Base-by-base conservation (phyloP, 2,888 invertebrate species). In the Mesorhabditis belari region DNA sequence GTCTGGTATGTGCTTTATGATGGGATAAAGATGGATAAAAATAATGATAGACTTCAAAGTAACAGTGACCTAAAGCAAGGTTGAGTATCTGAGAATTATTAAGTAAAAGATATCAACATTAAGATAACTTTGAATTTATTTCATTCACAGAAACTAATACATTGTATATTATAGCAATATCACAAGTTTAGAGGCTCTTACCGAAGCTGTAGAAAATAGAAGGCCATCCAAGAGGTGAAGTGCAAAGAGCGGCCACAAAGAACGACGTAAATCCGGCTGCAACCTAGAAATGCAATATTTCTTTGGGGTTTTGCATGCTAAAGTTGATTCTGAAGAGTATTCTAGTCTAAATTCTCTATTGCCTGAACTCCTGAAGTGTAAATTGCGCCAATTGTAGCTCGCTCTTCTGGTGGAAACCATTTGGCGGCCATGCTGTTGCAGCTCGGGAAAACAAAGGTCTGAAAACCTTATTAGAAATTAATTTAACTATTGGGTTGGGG, bases 301-400 rank as follows among this genome's bases (percentile, higher is more conserved):
- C n/a, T n/a, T n/a, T n/a, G n/a, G n/a, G n/a, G n/a, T n/a, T n/a
- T n/a, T n/a, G n/a, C n/a, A n/a, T n/a, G n/a, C n/a, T n/a, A n/a
- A n/a, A n/a, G n/a, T n/a, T n/a, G n/a, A n/a, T n/a, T n/a, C n/a
- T n/a, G n/a, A n/a, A n/a, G n/a, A n/a, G n/a, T n/a, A n/a, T n/a
- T n/a, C n/a, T n/a, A n/a, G 0, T 62, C 59, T 62, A 59, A 49
- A 9, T 35, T 35, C n/a, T 35, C n/a, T 9, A 9, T 56, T 12
- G 75, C 19, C 52, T 76, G 76, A 58, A 73, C 76, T 49, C 75
- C 76, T 4, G 71, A 57, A 2, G 76, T 76, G 65, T 70, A 76
- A 1, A 76, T 44, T 2, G 75, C 63, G 12, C 71, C 71, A 1
- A 73, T 74, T 3, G 71, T 63, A 52, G 67, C 66, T 50, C 70